These are phyloP conservation scores for Decapterus maruadsi DNA, from an alignment of 2,797 vertebrate species.

Conservation along the genomic window DNA sequence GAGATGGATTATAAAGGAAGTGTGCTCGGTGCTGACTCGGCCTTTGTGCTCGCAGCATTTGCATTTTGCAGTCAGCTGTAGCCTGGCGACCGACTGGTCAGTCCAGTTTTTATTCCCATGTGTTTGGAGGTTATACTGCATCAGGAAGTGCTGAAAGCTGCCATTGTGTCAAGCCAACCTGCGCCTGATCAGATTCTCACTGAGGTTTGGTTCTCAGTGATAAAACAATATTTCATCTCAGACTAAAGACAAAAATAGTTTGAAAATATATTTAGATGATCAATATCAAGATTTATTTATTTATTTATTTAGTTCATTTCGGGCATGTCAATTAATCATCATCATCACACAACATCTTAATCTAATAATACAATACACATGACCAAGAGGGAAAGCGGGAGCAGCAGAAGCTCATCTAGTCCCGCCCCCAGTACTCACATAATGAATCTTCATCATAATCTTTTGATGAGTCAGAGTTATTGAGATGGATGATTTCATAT, in stretches of 20 bases:
- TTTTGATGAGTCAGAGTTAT: too few relatives aligned
- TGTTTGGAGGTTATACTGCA: constrained; percentile 34
- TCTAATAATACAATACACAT: too few relatives aligned
- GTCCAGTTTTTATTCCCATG: constrained; percentile 66
- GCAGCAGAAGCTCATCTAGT: too few relatives aligned
- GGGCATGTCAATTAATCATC: too few relatives aligned
- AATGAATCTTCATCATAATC: too few relatives aligned
- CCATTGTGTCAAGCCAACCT: constrained; percentile 36
- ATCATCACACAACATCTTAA: too few relatives aligned
- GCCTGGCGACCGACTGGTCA: constrained; percentile 38
- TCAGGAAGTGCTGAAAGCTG: constrained; percentile 41
- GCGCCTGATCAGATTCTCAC: constrained; percentile 11
- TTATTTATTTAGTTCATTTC: too few relatives aligned
- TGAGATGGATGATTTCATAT: too few relatives aligned
- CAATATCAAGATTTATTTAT: too few relatives aligned
- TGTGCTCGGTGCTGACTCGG: constrained; percentile 67
- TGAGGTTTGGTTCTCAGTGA: neutral
- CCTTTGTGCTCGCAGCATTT: constrained; percentile 64
- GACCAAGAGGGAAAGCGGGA: too few relatives aligned
- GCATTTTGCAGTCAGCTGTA: constrained; percentile 53
- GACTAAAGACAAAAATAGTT: constrained; percentile 1
- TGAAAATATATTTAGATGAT: neutral
- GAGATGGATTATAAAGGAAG: constrained; percentile 68
- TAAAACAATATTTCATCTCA: constrained; percentile 4
- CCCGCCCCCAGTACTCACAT: too few relatives aligned